Base-by-base conservation (phyloP, 30 jellyfish, hydroid and myxozoan genomes). In the Nemopilema nomurai region DNA sequence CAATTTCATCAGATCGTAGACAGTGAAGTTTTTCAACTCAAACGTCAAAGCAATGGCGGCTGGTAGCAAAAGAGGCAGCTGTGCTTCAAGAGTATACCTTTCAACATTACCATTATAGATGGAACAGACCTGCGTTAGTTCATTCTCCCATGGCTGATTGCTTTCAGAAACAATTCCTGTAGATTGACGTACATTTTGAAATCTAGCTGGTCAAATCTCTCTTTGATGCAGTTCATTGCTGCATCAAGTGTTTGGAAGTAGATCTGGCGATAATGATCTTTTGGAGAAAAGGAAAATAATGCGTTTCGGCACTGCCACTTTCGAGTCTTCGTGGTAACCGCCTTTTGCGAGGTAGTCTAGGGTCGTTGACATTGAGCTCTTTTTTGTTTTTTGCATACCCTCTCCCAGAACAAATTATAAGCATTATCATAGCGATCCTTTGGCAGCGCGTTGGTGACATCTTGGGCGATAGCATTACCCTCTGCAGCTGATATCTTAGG, bases 281-380 rank as follows among this genome's bases (percentile, higher is more conserved):
- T 80, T 24, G 82, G 82, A 18, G 30, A 4, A 57, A 32, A 18
- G 71, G 76, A 23, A 18, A 57, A 67, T 33, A 50, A 23, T 62
- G 28, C 20, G 31, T 80, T 17, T 33, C 20, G 23, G 88, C 30
- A 51, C 49, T 32, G 73, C 67, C 67, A 22, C 16, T 3, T 1
- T 26, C 80, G 31, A 69, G 67, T 69, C 80, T 69, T 69, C 16
- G 19, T 1, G 63, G 85, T 67, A 81, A 6, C 31, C 73, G 74
- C 86, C 81, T 85, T 76, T 76, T 85, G 17, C 91, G 7, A 8
- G 92, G 62, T 3, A 83, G 94, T 51, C 49, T 85, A 16, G 92
- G 86, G 24, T 85, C 94, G 57, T 89, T 52, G 22, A 49, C 94
- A 52, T 80, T 62, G 21, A 77, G 71, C 24, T 75, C 84, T 32